Evolutionary conservation across 2,113 vertebrate species (phyloP), one percentile per base, ranked within the genome.

Genomic region (Haemorhous mexicanus): DNA sequence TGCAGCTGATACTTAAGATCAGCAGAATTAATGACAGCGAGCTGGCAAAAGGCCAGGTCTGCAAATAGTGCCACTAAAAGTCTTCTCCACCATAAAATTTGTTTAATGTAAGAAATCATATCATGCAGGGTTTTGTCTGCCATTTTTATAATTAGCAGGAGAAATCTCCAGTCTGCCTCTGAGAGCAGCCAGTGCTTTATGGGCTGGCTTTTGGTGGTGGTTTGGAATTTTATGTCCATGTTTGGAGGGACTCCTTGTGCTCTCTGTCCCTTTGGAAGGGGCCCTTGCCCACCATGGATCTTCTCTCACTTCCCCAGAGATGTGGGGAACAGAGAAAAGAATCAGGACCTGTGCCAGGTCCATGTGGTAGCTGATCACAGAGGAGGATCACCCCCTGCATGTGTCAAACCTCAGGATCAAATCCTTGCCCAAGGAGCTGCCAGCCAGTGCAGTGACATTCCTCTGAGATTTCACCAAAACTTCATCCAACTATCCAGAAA

Each of bases 61-160:
- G 95, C 92, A 97, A 95, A 97, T 90, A 96, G 93, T 88, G 92
- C 93, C 92, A 90, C 96, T 97, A 97, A 97, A 97, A 97, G 93
- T 96, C 95, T 91, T 44, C 81, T 94, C 93, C 7, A 16, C 94
- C 76, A 80, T 97, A 97, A 97, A 97, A 97, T 95, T 82, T 94
- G 96, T 97, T 96, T 96, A 96, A 97, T 97, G 93, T 90, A 97
- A 97, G 95, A 96, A 97, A 97, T 97, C 95, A 93, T 90, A 82
- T 35, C 37, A 8, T 39, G 63, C 73, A 44, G 86, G 88, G 94
- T 61, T 92, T 83, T 73, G 90, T 86, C 89, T 94, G 94, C 94
- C 93, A 73, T 96, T 97, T 95, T 96, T 96, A 87, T 95, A 97
- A 97, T 96, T 94, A 97, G 93, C 27, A 11, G 58, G 87, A 72